Evolutionary conservation across 1,140 invertebrate species (phyloP).

Genomic region (Vanessa atalanta): DNA sequence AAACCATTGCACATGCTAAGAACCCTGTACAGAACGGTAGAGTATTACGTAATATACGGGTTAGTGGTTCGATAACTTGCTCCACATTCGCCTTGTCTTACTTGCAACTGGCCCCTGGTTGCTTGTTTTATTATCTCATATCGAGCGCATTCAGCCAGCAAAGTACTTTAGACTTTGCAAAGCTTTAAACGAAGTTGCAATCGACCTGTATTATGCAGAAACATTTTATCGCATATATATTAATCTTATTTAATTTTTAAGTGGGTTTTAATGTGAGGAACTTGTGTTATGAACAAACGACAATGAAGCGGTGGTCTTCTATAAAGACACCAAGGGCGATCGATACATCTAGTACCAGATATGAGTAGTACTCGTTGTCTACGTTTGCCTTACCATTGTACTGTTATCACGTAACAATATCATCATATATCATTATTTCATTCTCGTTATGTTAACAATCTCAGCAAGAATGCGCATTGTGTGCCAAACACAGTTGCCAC

Average conservation of each 20-base stretch:
- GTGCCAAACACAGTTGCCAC: constrained; percentile 44
- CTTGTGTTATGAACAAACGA: no score
- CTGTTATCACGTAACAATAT: constrained; percentile 24
- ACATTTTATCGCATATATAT: background rate
- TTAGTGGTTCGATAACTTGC: constrained; percentile 63
- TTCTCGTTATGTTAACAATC: constrained; percentile 37
- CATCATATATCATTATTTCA: constrained; percentile 32
- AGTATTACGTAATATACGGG: constrained; percentile 57
- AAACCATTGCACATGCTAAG: background rate
- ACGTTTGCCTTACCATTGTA: constrained; percentile 11
- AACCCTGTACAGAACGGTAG: constrained; percentile 48
- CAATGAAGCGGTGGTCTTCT: no score
- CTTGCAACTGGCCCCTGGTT: constrained; percentile 27
- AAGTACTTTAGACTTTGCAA: constrained; percentile 8
- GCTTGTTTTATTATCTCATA: constrained; percentile 28
- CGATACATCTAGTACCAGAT: background rate
- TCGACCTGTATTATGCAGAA: background rate
- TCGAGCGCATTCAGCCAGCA: constrained; percentile 13
- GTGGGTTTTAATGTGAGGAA: no score
- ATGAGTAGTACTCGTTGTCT: background rate
- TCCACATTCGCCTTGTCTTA: constrained; percentile 61
- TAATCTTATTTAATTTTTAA: no score
- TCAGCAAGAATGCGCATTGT: constrained; percentile 59
- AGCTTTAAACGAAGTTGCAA: background rate
- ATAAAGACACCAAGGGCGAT: no score